Evolutionary conservation across 1,140 invertebrate genomes (phyloP).

Genomic region (Galendromus occidentalis): DNA sequence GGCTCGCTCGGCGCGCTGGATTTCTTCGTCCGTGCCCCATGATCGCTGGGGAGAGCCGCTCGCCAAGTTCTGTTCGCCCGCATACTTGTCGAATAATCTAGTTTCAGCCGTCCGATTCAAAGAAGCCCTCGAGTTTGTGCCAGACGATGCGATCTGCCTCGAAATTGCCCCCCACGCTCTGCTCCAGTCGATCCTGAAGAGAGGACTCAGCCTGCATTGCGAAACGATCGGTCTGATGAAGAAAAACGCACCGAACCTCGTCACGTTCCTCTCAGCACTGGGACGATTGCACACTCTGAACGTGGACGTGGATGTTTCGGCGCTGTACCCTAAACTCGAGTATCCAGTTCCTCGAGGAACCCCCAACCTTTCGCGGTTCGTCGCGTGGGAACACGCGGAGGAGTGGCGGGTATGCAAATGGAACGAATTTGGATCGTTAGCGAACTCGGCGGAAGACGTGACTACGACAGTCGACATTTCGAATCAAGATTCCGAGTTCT

Average conservation of each 20-base stretch:
- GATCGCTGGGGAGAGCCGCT: conserved; percentile 48
- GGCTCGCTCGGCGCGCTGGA: conserved; percentile 54
- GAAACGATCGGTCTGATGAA: background rate
- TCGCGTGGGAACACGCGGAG: conserved; percentile 34
- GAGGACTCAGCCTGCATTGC: conserved; percentile 25
- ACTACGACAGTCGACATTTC: conserved; percentile 16
- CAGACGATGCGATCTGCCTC: conserved; percentile 51
- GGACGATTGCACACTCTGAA: conserved; percentile 32
- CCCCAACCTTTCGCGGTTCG: conserved; percentile 31
- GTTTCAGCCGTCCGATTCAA: conserved; percentile 56
- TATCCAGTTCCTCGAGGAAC: conserved; percentile 33
- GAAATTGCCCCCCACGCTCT: conserved; percentile 65
- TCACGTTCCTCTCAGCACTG: conserved; percentile 16
- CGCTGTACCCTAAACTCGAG: conserved; percentile 25
- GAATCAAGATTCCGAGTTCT: conserved; percentile 20
- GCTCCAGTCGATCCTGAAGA: conserved; percentile 41
- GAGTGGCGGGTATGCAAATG: conserved; percentile 19
- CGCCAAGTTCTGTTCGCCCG: conserved; percentile 41
- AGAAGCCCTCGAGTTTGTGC: conserved; percentile 52
- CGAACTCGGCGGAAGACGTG: conserved; percentile 12
- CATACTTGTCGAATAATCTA: conserved; percentile 39
- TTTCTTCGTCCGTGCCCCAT: conserved; percentile 74
- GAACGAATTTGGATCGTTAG: conserved; percentile 14
- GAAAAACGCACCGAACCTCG: conserved; percentile 13
- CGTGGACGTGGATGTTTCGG: conserved; percentile 27